phyloP scores from a whole-genome alignment of 2,888 invertebrate genomes.

The Sisyra terminalis region DNA sequence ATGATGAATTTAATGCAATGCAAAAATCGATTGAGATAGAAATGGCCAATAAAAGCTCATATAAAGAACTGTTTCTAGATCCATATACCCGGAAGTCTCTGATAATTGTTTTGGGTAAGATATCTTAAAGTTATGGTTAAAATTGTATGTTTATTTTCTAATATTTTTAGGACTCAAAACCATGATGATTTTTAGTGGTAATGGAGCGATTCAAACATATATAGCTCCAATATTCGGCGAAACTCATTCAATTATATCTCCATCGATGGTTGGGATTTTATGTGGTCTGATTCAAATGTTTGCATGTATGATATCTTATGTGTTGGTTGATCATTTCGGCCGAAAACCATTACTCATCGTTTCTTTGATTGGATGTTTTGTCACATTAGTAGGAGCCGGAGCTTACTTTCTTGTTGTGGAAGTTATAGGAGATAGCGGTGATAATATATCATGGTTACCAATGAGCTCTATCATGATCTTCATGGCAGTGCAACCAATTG shows the following conservation, averaged over 20 bases:
- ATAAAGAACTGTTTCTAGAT: constrained; percentile 32
- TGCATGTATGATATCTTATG: constrained; percentile 16
- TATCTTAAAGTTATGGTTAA: too few relatives aligned
- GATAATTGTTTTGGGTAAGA: constrained; percentile 13
- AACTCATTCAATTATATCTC: constrained; percentile 17
- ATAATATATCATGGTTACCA: constrained; percentile 22
- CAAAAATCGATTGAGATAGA: constrained; percentile 31
- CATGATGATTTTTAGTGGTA: constrained; percentile 23
- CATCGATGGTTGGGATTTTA: constrained; percentile 18
- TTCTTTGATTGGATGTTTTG: constrained; percentile 23
- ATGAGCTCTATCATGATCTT: constrained; percentile 23
- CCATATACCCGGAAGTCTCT: constrained; percentile 29
- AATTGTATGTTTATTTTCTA: too few relatives aligned
- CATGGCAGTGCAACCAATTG: constrained; percentile 24
- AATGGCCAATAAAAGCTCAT: constrained; percentile 32
- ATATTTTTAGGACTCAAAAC: constrained; percentile 20
- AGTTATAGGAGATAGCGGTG: constrained; percentile 17
- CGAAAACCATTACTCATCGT: constrained; percentile 27
- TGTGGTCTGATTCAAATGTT: constrained; percentile 19
- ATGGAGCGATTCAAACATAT: constrained; percentile 24
- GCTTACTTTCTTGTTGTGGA: constrained; percentile 22
- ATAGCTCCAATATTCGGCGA: constrained; percentile 22
- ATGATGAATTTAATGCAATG: constrained; percentile 23
- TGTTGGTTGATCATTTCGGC: constrained; percentile 25
- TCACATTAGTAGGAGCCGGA: constrained; percentile 20